These are phyloP conservation scores for Calephelis virginiensis DNA, from an alignment of 1,140 invertebrate species.

Conservation along the genomic window DNA sequence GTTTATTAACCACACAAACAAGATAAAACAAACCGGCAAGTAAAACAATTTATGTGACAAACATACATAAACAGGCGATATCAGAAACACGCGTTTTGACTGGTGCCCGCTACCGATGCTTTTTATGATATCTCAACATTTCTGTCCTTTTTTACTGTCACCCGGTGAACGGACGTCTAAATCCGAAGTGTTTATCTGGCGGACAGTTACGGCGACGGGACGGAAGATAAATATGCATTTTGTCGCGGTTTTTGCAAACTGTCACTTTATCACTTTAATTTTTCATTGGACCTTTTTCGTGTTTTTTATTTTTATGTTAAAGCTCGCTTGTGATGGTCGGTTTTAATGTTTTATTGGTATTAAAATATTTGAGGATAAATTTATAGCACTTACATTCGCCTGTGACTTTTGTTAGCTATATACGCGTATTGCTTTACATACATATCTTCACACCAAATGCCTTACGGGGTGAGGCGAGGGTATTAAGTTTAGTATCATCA, in stretches of 20 bases:
- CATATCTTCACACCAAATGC: no score
- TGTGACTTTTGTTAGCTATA: no score
- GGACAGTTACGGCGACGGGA: conserved; percentile 9
- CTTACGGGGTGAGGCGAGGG: no score
- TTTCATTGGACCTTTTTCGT: background rate
- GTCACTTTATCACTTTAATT: conserved; percentile 16
- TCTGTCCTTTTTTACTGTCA: conserved; percentile 1
- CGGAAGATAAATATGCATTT: conserved; percentile 15
- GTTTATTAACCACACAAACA: no score
- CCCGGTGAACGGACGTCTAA: conserved; percentile 2
- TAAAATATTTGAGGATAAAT: no score
- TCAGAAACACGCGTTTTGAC: conserved; percentile 9
- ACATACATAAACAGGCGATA: conserved; percentile 7
- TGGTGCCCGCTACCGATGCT: conserved; percentile 9
- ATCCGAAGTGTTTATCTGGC: conserved; percentile 9
- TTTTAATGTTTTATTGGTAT: no score
- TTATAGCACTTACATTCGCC: no score
- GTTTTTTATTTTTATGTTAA: background rate
- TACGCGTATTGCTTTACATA: no score
- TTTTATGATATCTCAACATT: conserved; percentile 11
- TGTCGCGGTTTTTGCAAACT: conserved; percentile 13
- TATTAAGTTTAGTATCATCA: no score
- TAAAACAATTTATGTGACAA: conserved; percentile 12
- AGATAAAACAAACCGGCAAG: background rate
- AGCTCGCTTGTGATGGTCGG: background rate